Conservation (phyloP, 1,140 invertebrate genomes). For the Cotesia vestalis region DNA sequence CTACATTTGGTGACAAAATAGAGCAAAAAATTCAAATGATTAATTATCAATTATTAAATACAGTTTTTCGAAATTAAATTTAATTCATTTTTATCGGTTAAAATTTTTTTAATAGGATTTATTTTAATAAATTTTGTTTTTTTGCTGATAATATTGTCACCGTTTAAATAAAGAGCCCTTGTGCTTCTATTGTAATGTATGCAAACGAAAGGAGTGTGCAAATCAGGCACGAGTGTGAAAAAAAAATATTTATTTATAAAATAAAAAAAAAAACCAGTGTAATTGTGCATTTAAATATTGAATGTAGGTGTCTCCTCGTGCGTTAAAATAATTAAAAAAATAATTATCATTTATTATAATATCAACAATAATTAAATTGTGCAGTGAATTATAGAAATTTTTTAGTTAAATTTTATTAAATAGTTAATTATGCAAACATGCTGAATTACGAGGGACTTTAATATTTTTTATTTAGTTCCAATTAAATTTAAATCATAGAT, state of each 20-base stretch:
- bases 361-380: neutral
- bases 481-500: neutral
- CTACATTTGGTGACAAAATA: slow-evolving; percentile 37
- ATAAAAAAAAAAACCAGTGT: slow-evolving; percentile 25
- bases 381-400: slow-evolving; percentile 1
- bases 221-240: slow-evolving; percentile 48
- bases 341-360: neutral
- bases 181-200: slow-evolving; percentile 52
- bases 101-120: too few species aligned
- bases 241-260: slow-evolving; percentile 3
- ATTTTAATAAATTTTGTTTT: neutral
- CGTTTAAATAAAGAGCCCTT: slow-evolving; percentile 43
- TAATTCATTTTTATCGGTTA: too few species aligned
- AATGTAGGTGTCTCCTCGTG: slow-evolving; percentile 39
- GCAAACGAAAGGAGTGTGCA: slow-evolving; percentile 51
- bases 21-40: slow-evolving; percentile 2
- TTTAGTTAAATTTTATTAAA: neutral
- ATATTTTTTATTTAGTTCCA: too few species aligned
- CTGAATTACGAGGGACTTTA: slow-evolving; percentile 3
- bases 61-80: too few species aligned
- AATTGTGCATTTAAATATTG: slow-evolving; percentile 31
- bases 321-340: slow-evolving; percentile 26
- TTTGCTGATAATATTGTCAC: slow-evolving; percentile 25
- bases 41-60: neutral
- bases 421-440: slow-evolving; percentile 6